Percentiles rank a stretch among this genome's conserved stretches.
These are phyloP conservation scores for Lagopus leucura DNA, from an alignment of 2,113 vertebrate genomes.

Conservation along the genomic window DNA sequence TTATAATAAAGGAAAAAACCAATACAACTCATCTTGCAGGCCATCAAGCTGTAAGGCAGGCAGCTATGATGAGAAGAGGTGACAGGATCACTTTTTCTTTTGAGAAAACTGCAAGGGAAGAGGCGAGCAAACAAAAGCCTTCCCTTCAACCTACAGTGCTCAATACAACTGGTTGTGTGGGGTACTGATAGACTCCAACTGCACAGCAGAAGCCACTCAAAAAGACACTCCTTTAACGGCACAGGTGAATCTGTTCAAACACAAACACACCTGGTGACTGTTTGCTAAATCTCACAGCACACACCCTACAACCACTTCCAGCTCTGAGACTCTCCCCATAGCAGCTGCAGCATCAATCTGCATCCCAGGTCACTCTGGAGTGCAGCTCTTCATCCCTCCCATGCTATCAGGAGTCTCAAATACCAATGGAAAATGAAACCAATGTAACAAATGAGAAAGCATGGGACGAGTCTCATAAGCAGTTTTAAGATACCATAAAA, in stretches of 20 bases:
- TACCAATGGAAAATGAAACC: not conserved
- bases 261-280: not conserved
- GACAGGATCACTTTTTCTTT: not conserved
- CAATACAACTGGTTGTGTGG: not conserved
- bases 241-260: not conserved
- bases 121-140: not conserved
- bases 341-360: not conserved
- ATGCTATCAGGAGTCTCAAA: not conserved
- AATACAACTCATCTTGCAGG: not conserved
- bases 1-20: not conserved
- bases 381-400: not conserved
- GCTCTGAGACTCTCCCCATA: fast-evolving
- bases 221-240: not conserved
- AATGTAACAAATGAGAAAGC: not conserved
- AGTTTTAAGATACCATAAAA: not conserved
- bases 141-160: not conserved
- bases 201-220: not conserved
- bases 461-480: not conserved
- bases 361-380: not conserved
- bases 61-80: not conserved
- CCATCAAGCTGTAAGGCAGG: not conserved
- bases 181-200: not conserved
- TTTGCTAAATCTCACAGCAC: fast-evolving
- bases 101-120: not conserved
- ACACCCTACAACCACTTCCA: too few relatives aligned